A percentile compares a stretch with the other conserved stretches of the same genome.
These are phyloP conservation scores for Ips nitidus DNA, from an alignment of 1,140 invertebrate genomes.

Conservation along the genomic window DNA sequence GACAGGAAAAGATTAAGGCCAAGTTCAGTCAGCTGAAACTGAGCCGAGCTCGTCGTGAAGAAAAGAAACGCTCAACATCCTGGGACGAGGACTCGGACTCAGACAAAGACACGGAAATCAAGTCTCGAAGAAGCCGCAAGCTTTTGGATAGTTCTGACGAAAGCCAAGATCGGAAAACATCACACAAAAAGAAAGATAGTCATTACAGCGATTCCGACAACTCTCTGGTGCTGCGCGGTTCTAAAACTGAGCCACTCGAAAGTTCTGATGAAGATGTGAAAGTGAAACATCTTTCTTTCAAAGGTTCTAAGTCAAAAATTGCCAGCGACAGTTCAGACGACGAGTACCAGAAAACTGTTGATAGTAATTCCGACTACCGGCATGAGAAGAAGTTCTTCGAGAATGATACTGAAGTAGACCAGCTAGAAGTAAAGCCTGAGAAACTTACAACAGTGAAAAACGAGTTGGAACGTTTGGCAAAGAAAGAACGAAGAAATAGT, in stretches of 20 bases:
- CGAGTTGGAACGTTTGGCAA: constrained; percentile 43
- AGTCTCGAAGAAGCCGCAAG: constrained; percentile 49
- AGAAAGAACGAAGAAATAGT: constrained; percentile 46
- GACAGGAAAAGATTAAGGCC: constrained; percentile 82
- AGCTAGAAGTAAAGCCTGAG: constrained; percentile 37
- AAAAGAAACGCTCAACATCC: constrained; percentile 84
- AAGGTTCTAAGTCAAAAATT: constrained; percentile 58
- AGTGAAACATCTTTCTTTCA: constrained; percentile 52
- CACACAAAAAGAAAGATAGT: constrained; percentile 49
- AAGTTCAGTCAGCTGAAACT: constrained; percentile 88
- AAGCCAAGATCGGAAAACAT: constrained; percentile 41
- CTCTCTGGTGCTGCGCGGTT: constrained; percentile 39
- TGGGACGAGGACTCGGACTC: constrained; percentile 83
- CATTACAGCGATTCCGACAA: constrained; percentile 54
- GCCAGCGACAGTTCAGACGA: constrained; percentile 65
- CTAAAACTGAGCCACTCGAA: constrained; percentile 51
- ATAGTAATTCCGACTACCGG: constrained; percentile 19
- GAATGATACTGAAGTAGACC: constrained; percentile 33
- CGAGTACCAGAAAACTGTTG: constrained; percentile 49
- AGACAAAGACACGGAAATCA: constrained; percentile 48
- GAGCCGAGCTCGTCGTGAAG: constrained; percentile 77
- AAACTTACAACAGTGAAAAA: constrained; percentile 47
- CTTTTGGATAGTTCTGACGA: constrained; percentile 60
- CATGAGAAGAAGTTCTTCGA: constrained; percentile 32
- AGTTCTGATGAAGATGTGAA: constrained; percentile 49